These are phyloP conservation scores for Mormoops blainvillei DNA, from an alignment of 2,113 vertebrate species.

Conservation along the genomic window DNA sequence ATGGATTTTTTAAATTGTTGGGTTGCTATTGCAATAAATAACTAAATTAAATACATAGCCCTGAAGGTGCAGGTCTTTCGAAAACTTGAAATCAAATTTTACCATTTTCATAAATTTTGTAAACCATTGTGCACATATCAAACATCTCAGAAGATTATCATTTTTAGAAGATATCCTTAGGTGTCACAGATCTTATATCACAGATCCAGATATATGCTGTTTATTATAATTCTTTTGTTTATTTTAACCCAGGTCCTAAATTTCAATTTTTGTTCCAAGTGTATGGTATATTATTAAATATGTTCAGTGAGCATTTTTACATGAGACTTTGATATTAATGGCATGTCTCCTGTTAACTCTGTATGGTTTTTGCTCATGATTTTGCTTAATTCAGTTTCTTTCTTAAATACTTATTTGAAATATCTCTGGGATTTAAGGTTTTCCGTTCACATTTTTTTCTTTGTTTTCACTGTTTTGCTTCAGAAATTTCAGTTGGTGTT, in stretches of 20 bases:
- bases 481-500: background rate
- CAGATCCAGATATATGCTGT: background rate
- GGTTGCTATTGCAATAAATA: constrained; percentile 48
- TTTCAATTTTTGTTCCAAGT: constrained; percentile 5
- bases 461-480: background rate
- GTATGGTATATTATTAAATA: constrained; percentile 37
- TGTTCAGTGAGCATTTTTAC: constrained; percentile 3
- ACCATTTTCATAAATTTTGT: constrained; percentile 30
- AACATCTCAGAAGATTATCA: constrained; percentile 9
- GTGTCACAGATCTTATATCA: background rate
- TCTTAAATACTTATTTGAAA: constrained; percentile 48
- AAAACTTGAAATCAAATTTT: constrained; percentile 62
- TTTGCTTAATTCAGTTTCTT: constrained; percentile 43
- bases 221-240: constrained; percentile 23
- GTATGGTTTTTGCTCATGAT: constrained; percentile 23
- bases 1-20: constrained; percentile 28
- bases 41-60: constrained; percentile 21
- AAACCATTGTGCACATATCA: background rate
- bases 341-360: background rate
- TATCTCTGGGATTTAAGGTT: constrained; percentile 5
- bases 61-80: constrained; percentile 54
- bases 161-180: constrained; percentile 41
- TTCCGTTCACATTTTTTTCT: background rate
- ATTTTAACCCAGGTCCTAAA: constrained; percentile 2
- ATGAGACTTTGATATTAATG: constrained; percentile 13